Evolutionary conservation across 2,113 vertebrate genomes (phyloP).

Genomic region (Pituophis catenifer): DNA sequence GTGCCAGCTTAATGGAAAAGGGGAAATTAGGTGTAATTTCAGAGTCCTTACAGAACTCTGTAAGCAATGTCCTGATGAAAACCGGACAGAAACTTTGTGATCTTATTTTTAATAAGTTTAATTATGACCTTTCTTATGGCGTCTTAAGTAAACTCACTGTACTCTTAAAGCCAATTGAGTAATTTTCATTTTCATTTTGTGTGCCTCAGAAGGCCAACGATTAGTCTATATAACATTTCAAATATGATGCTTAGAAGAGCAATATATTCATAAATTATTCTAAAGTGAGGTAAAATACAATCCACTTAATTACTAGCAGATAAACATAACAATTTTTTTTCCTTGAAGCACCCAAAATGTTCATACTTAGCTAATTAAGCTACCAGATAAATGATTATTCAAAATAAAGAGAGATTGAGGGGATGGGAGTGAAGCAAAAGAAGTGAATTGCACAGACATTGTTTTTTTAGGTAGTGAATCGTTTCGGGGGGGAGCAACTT

Average conservation of each 20-base stretch:
- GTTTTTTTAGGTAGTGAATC: constrained; percentile 33
- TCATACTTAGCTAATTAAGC: constrained; percentile 68
- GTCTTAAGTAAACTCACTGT: not conserved
- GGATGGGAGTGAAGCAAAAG: constrained; percentile 32
- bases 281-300: constrained; percentile 51
- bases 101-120: not conserved
- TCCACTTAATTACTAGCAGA: constrained; percentile 55
- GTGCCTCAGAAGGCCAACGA: constrained; percentile 54
- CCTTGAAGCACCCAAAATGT: constrained; percentile 39
- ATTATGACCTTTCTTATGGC: not conserved
- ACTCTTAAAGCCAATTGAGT: not conserved
- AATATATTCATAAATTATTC: constrained; percentile 51
- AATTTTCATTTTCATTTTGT: constrained; percentile 39
- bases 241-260: constrained; percentile 36
- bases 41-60: not conserved
- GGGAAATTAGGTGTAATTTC: too few species aligned
- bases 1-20: not conserved
- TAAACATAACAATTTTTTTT: constrained; percentile 60
- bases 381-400: constrained; percentile 53
- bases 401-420: constrained; percentile 39
- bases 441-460: not conserved
- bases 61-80: not conserved
- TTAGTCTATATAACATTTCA: constrained; percentile 59
- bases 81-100: not conserved
- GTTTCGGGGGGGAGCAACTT: constrained; percentile 19